Base-by-base conservation (phyloP, 2,888 invertebrate species). In the Coecobrya sp. region DNA sequence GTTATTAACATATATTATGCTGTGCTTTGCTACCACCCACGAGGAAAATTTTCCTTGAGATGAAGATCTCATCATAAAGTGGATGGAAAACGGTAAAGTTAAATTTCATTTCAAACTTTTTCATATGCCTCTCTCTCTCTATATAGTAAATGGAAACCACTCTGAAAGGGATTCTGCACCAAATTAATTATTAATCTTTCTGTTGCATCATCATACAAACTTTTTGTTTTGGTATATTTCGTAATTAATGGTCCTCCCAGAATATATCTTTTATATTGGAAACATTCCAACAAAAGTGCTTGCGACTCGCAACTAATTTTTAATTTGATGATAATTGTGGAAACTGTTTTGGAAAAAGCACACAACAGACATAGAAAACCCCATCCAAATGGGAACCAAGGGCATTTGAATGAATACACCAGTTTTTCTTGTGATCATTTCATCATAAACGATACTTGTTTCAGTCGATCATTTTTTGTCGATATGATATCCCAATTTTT, bases 1-100 rank as follows among this genome's bases (percentile, higher is more conserved):
- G 90, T 90, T 76, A 90, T 90, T 90, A 90, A 90, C 90, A 79
- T 90, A 85, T 76, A 90, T 90, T 84, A 85, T 85, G 82, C 82
- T 36, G 52, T 89, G 49, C 89, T 70, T 68, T 70, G 8, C 11
- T 36, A 70, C 49, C 73, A 19, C 73, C 73, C 73, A 36, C 59
- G 49, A 73, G n/a, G 85, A 36, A 68, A 45, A 30, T 68, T 52
- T 8, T 30, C 19, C 70, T 65, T 27, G 27, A 42, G 70, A n/a
- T n/a, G n/a, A 70, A 42, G 70, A 36, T 70, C 70, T 70, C 70
- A 70, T 70, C 11, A 70, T 70, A 70, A 70, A 70, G 42, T 70
- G 70, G 70, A 70, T 70, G 25, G 8, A 70, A n/a, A 42, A 25
- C 42, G 27, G 13, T n/a, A 25, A 36, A 70, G 70, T 42, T 70